A percentile compares a stretch with the other conserved stretches of the same genome.
These are phyloP conservation scores for Xyrichtys novacula DNA, from an alignment of 2,797 vertebrate species.

Conservation along the genomic window DNA sequence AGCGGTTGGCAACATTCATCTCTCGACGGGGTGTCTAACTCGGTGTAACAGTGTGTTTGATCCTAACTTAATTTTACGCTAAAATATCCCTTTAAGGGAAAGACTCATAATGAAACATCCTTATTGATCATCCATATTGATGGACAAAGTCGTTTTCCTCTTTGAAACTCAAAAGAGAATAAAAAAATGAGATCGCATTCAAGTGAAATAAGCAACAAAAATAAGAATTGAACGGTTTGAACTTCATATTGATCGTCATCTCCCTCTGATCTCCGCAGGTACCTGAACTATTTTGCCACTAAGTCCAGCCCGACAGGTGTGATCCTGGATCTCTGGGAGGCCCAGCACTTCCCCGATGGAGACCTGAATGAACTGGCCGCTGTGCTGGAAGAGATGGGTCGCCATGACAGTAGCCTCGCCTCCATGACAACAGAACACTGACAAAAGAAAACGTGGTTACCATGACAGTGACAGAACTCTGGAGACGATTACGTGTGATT, in stretches of 20 bases:
- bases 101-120: too few relatives aligned
- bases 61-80: too few relatives aligned
- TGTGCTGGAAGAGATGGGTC: constrained; percentile 98
- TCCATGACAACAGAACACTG: constrained; percentile 92
- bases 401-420: constrained; percentile 89
- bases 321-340: constrained; percentile 99
- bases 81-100: too few relatives aligned
- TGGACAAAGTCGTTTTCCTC: too few relatives aligned
- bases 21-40: too few relatives aligned
- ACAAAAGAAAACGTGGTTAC: constrained; percentile 60
- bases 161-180: too few relatives aligned
- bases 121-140: too few relatives aligned
- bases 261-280: constrained; percentile 80
- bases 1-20: too few relatives aligned
- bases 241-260: not conserved
- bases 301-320: constrained; percentile 98
- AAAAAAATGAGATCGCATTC: not conserved
- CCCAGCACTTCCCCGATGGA: constrained; percentile 97
- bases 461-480: constrained; percentile 48
- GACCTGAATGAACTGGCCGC: constrained; percentile 95
- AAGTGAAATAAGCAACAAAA: not conserved
- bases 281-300: constrained; percentile 99
- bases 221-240: not conserved
- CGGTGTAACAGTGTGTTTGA: too few relatives aligned
- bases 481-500: constrained; percentile 51